These are phyloP conservation scores for Teinopalpus imperialis DNA, from an alignment of 2,888 invertebrate species.

Conservation along the genomic window DNA sequence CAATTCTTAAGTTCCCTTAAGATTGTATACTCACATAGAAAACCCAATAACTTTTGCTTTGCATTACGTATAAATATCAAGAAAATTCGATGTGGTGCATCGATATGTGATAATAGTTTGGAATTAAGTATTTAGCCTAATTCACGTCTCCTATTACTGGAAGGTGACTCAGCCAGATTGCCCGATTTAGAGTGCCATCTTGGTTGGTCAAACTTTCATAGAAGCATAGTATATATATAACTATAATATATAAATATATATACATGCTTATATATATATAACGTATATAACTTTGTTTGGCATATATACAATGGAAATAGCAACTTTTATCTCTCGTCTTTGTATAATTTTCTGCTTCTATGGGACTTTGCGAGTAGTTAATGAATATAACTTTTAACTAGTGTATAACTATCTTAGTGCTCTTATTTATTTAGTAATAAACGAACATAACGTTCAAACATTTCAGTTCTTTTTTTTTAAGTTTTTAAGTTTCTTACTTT, in stretches of 20 bases:
- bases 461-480: constrained; percentile 10
- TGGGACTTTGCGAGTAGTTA: constrained; percentile 44
- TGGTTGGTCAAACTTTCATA: constrained; percentile 51
- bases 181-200: background rate
- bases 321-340: constrained; percentile 53
- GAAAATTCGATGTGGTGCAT: constrained; percentile 27
- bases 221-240: constrained; percentile 59
- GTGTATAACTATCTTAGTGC: constrained; percentile 25
- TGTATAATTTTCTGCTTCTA: constrained; percentile 72
- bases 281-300: no score
- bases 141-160: background rate
- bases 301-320: background rate
- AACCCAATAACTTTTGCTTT: background rate
- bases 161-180: background rate
- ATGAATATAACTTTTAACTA: constrained; percentile 28
- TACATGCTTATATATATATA: no score
- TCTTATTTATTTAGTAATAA: constrained; percentile 29
- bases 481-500: background rate
- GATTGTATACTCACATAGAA: background rate
- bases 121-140: constrained; percentile 38
- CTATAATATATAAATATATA: constrained; percentile 1
- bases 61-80: background rate
- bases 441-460: constrained; percentile 2
- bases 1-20: background rate
- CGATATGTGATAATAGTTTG: constrained; percentile 74